Conservation (phyloP, 1,140 invertebrate species). For the Aphelinus certus region DNA sequence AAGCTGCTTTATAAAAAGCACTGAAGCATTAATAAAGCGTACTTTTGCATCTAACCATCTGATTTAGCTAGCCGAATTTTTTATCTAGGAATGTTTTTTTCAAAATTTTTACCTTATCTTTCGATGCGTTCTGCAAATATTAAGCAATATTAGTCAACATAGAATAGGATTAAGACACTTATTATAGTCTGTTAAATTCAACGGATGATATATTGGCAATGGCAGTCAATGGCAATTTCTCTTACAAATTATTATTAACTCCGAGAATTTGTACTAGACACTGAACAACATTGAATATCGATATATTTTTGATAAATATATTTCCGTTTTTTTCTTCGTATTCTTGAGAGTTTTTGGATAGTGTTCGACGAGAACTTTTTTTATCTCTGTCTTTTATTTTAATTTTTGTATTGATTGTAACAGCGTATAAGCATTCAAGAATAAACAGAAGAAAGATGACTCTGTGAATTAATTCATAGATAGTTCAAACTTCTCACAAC, state of each 20-base stretch:
- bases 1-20: background rate
- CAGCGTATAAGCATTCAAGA: too few relatives aligned
- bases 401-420: too few relatives aligned
- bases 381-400: too few relatives aligned
- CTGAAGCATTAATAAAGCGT: background rate
- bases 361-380: too few relatives aligned
- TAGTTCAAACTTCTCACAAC: constrained; percentile 42
- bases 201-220: background rate
- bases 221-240: too few relatives aligned
- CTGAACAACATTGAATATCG: too few relatives aligned
- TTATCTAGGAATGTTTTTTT: constrained; percentile 50
- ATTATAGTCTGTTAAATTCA: constrained; percentile 6
- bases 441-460: too few relatives aligned
- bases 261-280: too few relatives aligned
- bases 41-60: background rate
- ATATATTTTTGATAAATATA: too few relatives aligned
- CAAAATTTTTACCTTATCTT: constrained; percentile 62
- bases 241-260: too few relatives aligned
- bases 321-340: too few relatives aligned
- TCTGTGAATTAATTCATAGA: background rate
- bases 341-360: too few relatives aligned
- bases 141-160: constrained; percentile 60
- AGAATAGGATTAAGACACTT: constrained; percentile 46
- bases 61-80: constrained; percentile 10
- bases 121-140: constrained; percentile 63